Percentiles rank a stretch among this genome's conserved stretches.
phyloP scores from a whole-genome alignment of 2,888 invertebrate genomes.

The Eristalis arbustorum region DNA sequence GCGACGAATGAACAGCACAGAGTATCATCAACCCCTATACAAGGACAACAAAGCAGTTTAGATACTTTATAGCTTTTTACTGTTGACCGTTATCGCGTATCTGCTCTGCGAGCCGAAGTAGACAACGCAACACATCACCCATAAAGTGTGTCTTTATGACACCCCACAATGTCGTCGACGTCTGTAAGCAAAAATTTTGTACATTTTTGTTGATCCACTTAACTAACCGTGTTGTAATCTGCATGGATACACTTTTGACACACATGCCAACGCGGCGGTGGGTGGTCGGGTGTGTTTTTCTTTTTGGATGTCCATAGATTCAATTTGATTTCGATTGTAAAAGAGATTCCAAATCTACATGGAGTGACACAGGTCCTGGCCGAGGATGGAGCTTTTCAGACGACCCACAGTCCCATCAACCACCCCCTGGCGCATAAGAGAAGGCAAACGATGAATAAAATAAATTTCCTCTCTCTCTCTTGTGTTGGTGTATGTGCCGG shows the following conservation, averaged over 20 bases:
- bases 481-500: not conserved
- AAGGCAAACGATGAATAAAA: slow-evolving; percentile 57
- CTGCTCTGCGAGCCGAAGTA: slow-evolving; percentile 14
- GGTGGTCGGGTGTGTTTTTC: slow-evolving; percentile 7
- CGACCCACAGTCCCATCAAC: not conserved
- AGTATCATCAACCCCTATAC: not conserved
- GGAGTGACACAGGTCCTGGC: slow-evolving; percentile 12
- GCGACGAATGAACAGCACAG: slow-evolving; percentile 1
- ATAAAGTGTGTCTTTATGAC: slow-evolving; percentile 59
- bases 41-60: slow-evolving; percentile 44
- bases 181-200: slow-evolving; percentile 45
- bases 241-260: slow-evolving; percentile 47
- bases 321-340: slow-evolving; percentile 52
- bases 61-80: slow-evolving; percentile 54
- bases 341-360: slow-evolving; percentile 11
- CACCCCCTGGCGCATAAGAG: not conserved
- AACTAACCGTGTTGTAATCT: slow-evolving; percentile 63
- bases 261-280: slow-evolving; percentile 5
- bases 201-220: slow-evolving; percentile 56
- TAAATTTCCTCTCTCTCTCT: slow-evolving; percentile 24
- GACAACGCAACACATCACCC: slow-evolving; percentile 37
- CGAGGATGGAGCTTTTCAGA: not conserved
- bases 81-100: slow-evolving; percentile 46
- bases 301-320: slow-evolving; percentile 6
- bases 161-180: not conserved